Evolutionary conservation across 2,888 invertebrate species (phyloP), one percentile per base, ranked within the genome.

Genomic region (Druceiella hillmani): DNA sequence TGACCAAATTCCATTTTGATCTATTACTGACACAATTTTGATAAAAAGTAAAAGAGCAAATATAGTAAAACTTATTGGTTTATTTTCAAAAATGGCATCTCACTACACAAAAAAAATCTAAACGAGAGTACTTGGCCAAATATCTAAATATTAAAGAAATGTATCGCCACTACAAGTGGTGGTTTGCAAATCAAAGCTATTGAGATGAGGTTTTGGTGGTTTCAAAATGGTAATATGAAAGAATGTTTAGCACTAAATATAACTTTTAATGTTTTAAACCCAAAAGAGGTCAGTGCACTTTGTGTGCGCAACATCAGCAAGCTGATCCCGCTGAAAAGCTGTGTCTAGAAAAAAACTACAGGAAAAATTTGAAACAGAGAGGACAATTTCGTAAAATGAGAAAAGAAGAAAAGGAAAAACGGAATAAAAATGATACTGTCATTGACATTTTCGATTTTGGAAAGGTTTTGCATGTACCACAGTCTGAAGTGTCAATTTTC

Each of bases 231-330:
- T 44, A 45, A 17, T 47, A 46, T 17, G 43, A 44, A 35, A 40
- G 27, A 17, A 42, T 52, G 29, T 50, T 54, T 38, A 51, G 50
- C 29, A 46, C 43, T 2, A 47, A 52, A 36, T 55, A 46, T 36
- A 53, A 54, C 27, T 38, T 48, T 11, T 51, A 47, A 3, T 52
- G 52, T 46, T 48, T 50, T 35, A 38, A 38, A 13, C 48, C 51
- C 13, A 51, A 51, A n/a, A n/a, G n/a, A 40, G 49, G 49, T 45
- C 40, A 48, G 26, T 49, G 43, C 17, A 40, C 36, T 29, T 33
- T 42, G 24, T 44, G 43, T 29, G 12, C 41, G 20, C 33, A 41
- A 29, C 44, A 43, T 32, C 13, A 44, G 10, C 20, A 44, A 33
- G 29, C 46, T 35, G 30, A 25, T 25, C 16, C 25, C 13, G 41